Evolutionary conservation across 2,888 invertebrate genomes (phyloP).

Genomic region (Ormyrus thymus): DNA sequence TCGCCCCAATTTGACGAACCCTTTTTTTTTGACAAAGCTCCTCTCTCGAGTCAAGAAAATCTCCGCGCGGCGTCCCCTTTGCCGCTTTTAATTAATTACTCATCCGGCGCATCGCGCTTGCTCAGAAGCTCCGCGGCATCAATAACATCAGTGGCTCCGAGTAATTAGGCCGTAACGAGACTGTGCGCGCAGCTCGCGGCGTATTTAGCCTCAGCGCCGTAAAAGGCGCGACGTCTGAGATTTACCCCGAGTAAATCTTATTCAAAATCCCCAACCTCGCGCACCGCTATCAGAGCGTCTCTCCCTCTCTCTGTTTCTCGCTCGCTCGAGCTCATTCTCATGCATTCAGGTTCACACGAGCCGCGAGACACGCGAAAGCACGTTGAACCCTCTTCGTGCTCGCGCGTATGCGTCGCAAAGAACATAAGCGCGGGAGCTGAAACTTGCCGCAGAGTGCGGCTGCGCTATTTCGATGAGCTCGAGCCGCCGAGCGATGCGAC

Average conservation of each 20-base stretch:
- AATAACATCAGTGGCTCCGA: background rate
- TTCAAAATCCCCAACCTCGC: constrained; percentile 8
- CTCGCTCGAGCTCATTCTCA: constrained; percentile 24
- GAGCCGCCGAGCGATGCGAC: background rate
- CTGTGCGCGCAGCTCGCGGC: background rate
- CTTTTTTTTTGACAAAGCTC: too few species aligned
- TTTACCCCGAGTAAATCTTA: constrained; percentile 19
- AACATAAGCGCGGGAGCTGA: constrained; percentile 10
- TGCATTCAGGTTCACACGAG: constrained; percentile 28
- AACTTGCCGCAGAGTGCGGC: constrained; percentile 15
- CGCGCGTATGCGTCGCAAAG: constrained; percentile 1
- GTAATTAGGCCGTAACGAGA: constrained; percentile 9
- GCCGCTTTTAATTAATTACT: too few species aligned
- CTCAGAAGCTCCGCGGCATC: too few species aligned
- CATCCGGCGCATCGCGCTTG: too few species aligned
- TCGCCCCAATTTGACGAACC: too few species aligned
- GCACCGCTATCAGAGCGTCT: background rate
- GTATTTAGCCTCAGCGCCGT: constrained; percentile 7
- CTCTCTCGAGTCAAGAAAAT: too few species aligned
- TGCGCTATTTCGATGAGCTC: constrained; percentile 4
- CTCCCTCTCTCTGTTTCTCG: background rate
- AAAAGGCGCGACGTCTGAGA: constrained; percentile 19
- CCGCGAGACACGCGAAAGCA: constrained; percentile 23
- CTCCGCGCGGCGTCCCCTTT: too few species aligned
- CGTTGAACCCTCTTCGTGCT: constrained; percentile 41